Percentiles rank a stretch among this genome's conserved stretches.
phyloP scores from a whole-genome alignment of 2,113 vertebrate species.

The Engystomops pustulosus region DNA sequence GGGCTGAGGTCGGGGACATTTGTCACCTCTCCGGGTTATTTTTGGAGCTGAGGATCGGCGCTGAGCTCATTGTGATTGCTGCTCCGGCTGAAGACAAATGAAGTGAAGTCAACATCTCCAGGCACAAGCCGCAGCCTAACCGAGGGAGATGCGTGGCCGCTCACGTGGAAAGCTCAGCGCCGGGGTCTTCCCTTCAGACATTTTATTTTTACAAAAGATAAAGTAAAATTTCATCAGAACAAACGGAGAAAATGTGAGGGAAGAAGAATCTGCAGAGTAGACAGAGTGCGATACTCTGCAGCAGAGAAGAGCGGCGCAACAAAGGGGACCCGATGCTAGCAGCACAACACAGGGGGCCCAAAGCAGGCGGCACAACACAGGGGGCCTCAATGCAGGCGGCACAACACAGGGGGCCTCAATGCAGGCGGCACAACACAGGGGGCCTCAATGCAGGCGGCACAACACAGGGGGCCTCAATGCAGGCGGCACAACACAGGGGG shows the following conservation, averaged over 20 bases:
- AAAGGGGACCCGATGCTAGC: too few relatives aligned
- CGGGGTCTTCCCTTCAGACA: not conserved
- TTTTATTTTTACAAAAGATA: not conserved
- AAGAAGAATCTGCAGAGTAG: not conserved
- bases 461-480: too few relatives aligned
- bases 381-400: too few relatives aligned
- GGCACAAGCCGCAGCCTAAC: slow-evolving; percentile 7
- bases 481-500: too few relatives aligned
- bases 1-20: not conserved
- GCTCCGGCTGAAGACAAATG: slow-evolving; percentile 15
- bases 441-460: too few relatives aligned
- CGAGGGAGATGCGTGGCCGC: slow-evolving; percentile 13
- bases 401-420: too few relatives aligned
- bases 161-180: not conserved
- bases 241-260: not conserved
- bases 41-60: slow-evolving; percentile 22
- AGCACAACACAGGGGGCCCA: too few relatives aligned
- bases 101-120: slow-evolving; percentile 48
- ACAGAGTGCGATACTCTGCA: not conserved
- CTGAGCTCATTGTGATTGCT: slow-evolving; percentile 14
- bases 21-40: slow-evolving; percentile 29
- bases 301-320: not conserved
- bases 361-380: too few relatives aligned
- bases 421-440: too few relatives aligned
- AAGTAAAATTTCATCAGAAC: not conserved